Conservation (phyloP, 1,140 invertebrate genomes). For the Cydia pomonella region DNA sequence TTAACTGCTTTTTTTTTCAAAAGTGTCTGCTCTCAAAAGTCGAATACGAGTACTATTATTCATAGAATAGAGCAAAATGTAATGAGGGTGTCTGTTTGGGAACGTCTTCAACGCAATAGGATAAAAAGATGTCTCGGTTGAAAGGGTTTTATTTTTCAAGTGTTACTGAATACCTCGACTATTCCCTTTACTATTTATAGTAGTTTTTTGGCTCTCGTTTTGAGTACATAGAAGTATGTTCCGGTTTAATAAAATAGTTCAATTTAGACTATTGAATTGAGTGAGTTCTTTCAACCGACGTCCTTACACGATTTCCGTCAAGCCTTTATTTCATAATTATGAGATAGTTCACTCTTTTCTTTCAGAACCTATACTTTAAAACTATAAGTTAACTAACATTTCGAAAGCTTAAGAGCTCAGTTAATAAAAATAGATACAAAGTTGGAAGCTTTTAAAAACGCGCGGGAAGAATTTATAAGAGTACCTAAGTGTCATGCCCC, state of each 20-base stretch:
- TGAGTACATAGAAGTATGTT: not conserved
- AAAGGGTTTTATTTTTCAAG: constrained; percentile 13
- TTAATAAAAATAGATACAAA: too few species aligned
- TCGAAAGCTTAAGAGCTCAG: too few species aligned
- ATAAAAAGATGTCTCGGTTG: not conserved
- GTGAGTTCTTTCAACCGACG: not conserved
- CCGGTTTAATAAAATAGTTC: not conserved
- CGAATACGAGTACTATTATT: too few species aligned
- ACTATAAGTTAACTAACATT: too few species aligned
- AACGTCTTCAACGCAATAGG: not conserved
- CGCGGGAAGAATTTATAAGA: too few species aligned
- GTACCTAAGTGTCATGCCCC: too few species aligned
- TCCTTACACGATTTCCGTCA: not conserved
- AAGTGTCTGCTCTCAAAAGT: too few species aligned
- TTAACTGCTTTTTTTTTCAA: too few species aligned
- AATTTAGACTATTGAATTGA: not conserved
- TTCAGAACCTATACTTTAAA: too few species aligned
- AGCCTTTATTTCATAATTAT: not conserved
- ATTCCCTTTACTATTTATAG: not conserved
- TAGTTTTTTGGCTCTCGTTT: not conserved
- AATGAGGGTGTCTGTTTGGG: not conserved
- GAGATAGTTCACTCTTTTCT: too few species aligned
- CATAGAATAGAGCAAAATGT: too few species aligned
- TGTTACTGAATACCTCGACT: not conserved
- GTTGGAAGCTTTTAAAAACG: too few species aligned